Evolutionary conservation across 2,888 invertebrate species (phyloP).

Genomic region (Abscondita cerata): DNA sequence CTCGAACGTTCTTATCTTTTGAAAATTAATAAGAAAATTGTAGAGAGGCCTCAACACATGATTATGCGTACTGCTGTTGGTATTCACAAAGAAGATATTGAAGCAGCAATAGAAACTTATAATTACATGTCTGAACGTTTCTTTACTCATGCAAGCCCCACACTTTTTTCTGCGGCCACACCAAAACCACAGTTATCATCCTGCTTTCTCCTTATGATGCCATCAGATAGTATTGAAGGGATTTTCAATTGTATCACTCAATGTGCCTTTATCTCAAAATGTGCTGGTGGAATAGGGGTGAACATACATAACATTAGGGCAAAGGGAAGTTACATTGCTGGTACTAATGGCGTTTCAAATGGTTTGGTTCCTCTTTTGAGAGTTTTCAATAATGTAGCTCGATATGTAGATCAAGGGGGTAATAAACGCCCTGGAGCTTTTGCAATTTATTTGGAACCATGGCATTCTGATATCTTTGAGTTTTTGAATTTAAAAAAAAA

Average conservation of each 20-base stretch:
- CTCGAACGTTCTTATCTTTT: conserved; percentile 94
- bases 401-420: conserved; percentile 98
- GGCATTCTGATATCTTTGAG: conserved; percentile 97
- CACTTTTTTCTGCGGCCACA: conserved; percentile 95
- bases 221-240: conserved; percentile 93
- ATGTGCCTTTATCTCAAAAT: conserved; percentile 95
- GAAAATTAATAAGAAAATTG: conserved; percentile 90
- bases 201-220: conserved; percentile 94
- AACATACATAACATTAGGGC: conserved; percentile 96
- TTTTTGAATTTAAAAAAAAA: conserved; percentile 96
- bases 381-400: conserved; percentile 94
- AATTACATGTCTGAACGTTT: conserved; percentile 93
- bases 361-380: conserved; percentile 95
- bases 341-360: conserved; percentile 94
- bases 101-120: conserved; percentile 93
- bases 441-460: conserved; percentile 97
- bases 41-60: conserved; percentile 98
- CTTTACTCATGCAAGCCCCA: conserved; percentile 98
- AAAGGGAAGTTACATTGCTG: conserved; percentile 89
- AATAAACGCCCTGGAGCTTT: conserved; percentile 98
- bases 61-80: conserved; percentile 97
- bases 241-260: conserved; percentile 91
- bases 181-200: conserved; percentile 91
- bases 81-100: conserved; percentile 94
- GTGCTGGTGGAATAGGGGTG: conserved; percentile 96